Evolutionary conservation across 1,140 invertebrate species (phyloP).

Genomic region (Drosophila takahashii): DNA sequence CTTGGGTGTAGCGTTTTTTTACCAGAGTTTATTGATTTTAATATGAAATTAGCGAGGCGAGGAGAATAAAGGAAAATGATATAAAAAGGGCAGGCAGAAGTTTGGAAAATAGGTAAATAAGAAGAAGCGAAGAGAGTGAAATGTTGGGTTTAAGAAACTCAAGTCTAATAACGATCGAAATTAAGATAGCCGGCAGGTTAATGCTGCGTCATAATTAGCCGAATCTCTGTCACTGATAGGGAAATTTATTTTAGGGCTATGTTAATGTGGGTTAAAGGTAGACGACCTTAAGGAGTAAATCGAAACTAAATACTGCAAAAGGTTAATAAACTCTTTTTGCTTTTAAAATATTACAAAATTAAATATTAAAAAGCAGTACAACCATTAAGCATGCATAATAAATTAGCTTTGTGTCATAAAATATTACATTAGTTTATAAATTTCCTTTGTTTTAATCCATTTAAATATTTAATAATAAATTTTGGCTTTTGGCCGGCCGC

Average conservation of each 20-base stretch:
- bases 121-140: background rate
- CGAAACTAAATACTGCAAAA: background rate
- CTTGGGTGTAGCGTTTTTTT: constrained; percentile 27
- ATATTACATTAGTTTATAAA: background rate
- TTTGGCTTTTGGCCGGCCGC: constrained; percentile 16
- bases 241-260: constrained; percentile 15
- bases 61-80: constrained; percentile 12
- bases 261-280: constrained; percentile 13
- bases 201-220: constrained; percentile 29
- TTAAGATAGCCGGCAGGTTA: constrained; percentile 26
- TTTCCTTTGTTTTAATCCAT: background rate
- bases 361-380: background rate
- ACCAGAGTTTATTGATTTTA: constrained; percentile 64
- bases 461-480: constrained; percentile 40
- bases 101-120: background rate
- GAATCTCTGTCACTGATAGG: constrained; percentile 18
- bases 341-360: background rate
- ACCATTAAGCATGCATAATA: no score
- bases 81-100: constrained; percentile 8
- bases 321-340: constrained; percentile 11
- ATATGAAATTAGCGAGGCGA: constrained; percentile 52
- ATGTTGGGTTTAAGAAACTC: constrained; percentile 4
- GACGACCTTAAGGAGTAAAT: constrained; percentile 14
- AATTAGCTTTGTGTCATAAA: background rate
- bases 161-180: constrained; percentile 18